Evolutionary conservation across 2,888 invertebrate genomes (phyloP).

Genomic region (Toxonevra muliebris): DNA sequence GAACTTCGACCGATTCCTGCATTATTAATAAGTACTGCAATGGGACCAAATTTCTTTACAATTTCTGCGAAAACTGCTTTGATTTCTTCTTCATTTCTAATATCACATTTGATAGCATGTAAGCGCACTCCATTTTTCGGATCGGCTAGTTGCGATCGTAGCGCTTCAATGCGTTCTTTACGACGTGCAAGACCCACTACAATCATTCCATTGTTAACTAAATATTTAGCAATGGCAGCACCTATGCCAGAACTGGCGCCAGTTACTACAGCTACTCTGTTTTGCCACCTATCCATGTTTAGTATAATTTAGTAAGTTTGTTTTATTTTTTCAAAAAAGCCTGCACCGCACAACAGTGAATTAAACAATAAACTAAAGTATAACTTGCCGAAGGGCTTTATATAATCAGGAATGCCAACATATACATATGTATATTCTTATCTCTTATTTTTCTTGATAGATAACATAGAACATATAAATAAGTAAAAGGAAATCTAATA

Average conservation of each 20-base stretch:
- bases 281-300: slow-evolving; percentile 69
- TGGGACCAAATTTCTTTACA: slow-evolving; percentile 66
- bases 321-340: no score
- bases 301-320: not conserved
- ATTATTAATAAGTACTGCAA: slow-evolving; percentile 71
- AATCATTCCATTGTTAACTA: slow-evolving; percentile 66
- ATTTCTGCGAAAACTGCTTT: slow-evolving; percentile 66
- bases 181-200: slow-evolving; percentile 69
- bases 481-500: no score
- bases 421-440: no score
- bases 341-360: no score
- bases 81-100: slow-evolving; percentile 68
- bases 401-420: no score
- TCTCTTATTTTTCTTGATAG: no score
- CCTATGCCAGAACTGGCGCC: slow-evolving; percentile 73
- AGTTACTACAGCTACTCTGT: slow-evolving; percentile 71
- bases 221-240: slow-evolving; percentile 62
- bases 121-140: slow-evolving; percentile 49
- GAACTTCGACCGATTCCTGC: slow-evolving; percentile 58
- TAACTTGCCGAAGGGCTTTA: no score
- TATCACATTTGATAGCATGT: slow-evolving; percentile 66
- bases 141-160: slow-evolving; percentile 42
- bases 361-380: no score
- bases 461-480: no score
- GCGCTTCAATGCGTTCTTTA: slow-evolving; percentile 60